Conservation (phyloP, 2,888 invertebrate genomes). For the Harpalus rufipes region DNA sequence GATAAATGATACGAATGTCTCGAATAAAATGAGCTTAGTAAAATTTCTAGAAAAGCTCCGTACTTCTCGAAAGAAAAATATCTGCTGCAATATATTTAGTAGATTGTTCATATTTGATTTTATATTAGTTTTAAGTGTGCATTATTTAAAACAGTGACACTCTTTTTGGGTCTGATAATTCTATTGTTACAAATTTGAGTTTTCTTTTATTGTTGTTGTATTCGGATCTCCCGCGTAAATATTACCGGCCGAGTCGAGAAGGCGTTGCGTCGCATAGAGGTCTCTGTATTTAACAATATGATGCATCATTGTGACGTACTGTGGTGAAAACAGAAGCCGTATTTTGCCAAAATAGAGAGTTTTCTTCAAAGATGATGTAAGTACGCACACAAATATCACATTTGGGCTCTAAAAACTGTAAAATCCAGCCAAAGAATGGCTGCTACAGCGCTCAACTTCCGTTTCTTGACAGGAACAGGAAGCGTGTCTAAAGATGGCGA, state of each 20-base stretch:
- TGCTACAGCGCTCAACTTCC: conserved; percentile 75
- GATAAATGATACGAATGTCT: neutral
- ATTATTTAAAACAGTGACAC: no score
- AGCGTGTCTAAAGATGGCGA: conserved; percentile 79
- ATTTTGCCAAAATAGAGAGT: conserved; percentile 49
- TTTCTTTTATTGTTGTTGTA: neutral
- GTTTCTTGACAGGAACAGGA: conserved; percentile 82
- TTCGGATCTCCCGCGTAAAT: conserved; percentile 42
- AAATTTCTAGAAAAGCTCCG: neutral
- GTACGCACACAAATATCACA: conserved; percentile 32
- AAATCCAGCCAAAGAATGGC: conserved; percentile 70
- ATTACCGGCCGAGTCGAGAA: conserved; percentile 39
- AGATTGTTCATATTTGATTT: no score
- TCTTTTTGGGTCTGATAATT: neutral
- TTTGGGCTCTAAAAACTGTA: neutral
- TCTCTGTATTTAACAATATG: conserved; percentile 61
- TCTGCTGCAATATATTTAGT: no score
- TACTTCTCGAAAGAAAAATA: no score
- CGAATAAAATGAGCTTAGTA: neutral
- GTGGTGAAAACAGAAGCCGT: conserved; percentile 46
- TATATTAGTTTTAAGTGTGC: no score
- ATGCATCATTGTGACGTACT: conserved; percentile 64
- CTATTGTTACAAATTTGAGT: neutral
- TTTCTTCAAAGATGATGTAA: conserved; percentile 61
- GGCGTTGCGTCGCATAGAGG: conserved; percentile 45